Conservation (phyloP, 2,888 invertebrate genomes). For the Sesia bembeciformis region DNA sequence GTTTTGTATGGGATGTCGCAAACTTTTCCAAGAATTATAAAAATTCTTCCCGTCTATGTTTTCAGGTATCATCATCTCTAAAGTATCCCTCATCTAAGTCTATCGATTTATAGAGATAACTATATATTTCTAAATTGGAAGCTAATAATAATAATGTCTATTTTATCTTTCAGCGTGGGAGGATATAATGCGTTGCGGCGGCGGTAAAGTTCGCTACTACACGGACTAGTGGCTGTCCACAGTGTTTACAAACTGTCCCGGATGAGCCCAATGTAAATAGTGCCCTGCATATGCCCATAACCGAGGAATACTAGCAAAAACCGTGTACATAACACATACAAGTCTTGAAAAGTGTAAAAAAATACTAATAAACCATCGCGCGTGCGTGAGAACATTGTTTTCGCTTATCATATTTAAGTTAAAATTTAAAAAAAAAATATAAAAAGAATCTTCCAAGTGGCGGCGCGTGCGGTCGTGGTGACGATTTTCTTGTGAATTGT, state of each 20-base stretch:
- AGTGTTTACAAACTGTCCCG: no score
- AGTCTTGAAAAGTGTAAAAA: neutral
- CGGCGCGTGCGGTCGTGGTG: neutral
- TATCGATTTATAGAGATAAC: no score
- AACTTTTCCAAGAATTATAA: no score
- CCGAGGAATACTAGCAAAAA: neutral
- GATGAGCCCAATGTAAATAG: neutral
- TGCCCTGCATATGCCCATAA: neutral
- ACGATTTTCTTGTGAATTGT: neutral
- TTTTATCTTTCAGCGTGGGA: constrained; percentile 80
- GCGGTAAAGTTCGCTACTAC: constrained; percentile 62
- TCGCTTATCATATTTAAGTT: neutral
- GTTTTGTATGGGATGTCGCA: no score
- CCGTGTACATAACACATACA: neutral
- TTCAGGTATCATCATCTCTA: no score
- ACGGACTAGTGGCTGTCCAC: constrained; percentile 33
- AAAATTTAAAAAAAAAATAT: neutral
- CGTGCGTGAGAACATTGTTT: neutral
- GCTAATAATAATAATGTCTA: constrained; percentile 4
- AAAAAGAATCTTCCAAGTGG: neutral
- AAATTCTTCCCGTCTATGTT: no score
- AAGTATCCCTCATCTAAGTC: no score
- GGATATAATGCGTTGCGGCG: constrained; percentile 75
- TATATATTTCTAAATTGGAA: neutral
- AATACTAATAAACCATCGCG: neutral